Base-by-base conservation (phyloP, 2,113 vertebrate genomes). In the Corythaeola cristata region DNA sequence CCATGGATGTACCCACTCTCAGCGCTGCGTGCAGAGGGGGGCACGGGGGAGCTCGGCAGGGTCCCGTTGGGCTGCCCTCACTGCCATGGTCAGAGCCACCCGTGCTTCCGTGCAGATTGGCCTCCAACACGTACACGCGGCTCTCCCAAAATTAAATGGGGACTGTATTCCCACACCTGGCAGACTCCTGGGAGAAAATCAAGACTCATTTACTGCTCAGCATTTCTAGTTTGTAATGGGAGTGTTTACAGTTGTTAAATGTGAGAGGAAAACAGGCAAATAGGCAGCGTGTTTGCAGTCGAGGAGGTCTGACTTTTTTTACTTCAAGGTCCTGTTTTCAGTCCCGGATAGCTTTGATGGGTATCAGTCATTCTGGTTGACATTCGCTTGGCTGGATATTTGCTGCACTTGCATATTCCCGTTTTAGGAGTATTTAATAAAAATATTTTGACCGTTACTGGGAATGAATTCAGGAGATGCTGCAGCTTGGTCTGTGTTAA, bases 1-100 rank as follows among this genome's bases (percentile, higher is more conserved):
- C 0, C 22, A 73, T 26, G 85, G 56, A 35, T 15, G 67, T 69
- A 18, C 13, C 11, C 4, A 32, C 33, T 30, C 12, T 16, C 11
- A 12, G n/a, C 2, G 53, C 3, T 11, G 47, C 0, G 1, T 20
- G 12, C 41, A 7, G 71, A 50, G 44, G 55, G 26, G 62, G 80
- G 17, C 6, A 1, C 1, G 0, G 37, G 45, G 55, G 45, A 15
- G 27, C 39, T 6, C 1, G 0, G n/a, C 0, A 3, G 47, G 49
- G 27, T 37, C 35, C 24, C 3, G 3, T 5, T 3, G 21, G 35
- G 41, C 49, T 69, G 30, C 41, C 24, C 53, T n/a, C 20, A 24
- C 56, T 4, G 55, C 5, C 15, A 20, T 0, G 6, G 15, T 50
- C 5, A 1, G 37, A 44, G 55, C 14, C 1, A 22, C 17, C 3